Percentiles rank a stretch among this genome's conserved stretches.
These are phyloP conservation scores for Dascillus cervinus DNA, from an alignment of 2,888 invertebrate species.

Conservation along the genomic window DNA sequence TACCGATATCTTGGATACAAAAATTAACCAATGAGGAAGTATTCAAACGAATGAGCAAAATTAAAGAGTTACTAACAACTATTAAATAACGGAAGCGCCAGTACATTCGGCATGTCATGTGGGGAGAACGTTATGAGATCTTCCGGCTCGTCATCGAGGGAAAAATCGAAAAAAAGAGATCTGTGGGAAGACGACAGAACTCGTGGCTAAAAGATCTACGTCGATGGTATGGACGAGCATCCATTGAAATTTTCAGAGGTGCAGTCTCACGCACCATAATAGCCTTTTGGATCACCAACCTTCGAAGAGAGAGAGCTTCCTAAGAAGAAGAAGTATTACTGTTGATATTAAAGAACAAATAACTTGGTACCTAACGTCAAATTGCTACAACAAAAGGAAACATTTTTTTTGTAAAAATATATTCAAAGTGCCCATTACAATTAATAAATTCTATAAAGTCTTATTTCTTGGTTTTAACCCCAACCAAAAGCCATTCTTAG, in stretches of 20 bases:
- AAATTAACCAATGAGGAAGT: slow-evolving; percentile 4
- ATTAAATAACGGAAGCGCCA: no score
- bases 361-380: no score
- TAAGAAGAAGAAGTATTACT: no score
- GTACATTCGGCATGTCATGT: no score
- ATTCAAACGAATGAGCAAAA: slow-evolving; percentile 1
- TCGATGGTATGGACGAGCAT: slow-evolving; percentile 2
- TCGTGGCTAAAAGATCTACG: slow-evolving; percentile 4
- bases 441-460: no score
- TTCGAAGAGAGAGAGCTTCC: slow-evolving; percentile 2
- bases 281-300: slow-evolving; percentile 3
- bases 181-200: slow-evolving; percentile 2
- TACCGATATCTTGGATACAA: slow-evolving; percentile 6
- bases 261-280: background rate
- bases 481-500: no score
- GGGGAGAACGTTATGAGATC: background rate
- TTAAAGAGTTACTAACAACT: no score
- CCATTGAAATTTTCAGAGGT: slow-evolving; percentile 2
- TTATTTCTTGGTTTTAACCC: no score
- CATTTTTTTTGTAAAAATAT: no score
- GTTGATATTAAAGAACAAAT: no score
- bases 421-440: no score
- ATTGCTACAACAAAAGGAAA: no score
- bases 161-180: slow-evolving; percentile 3
- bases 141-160: slow-evolving; percentile 1